These are phyloP conservation scores for Platygyra sinensis DNA, from an alignment of 64 coral and sea anemone genomes.

Conservation along the genomic window DNA sequence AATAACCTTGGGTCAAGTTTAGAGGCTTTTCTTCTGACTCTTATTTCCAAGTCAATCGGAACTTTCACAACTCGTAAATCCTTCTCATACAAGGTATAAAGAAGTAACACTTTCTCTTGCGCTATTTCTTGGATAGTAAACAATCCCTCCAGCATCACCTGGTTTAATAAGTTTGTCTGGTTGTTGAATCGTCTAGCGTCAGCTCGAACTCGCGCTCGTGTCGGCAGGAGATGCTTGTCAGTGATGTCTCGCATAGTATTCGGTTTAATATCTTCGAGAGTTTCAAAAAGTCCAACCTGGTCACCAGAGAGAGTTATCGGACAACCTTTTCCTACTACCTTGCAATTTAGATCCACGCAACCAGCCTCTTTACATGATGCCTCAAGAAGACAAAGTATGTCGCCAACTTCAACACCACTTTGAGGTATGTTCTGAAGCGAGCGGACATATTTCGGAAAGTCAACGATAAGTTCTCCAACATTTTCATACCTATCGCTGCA, in stretches of 20 bases:
- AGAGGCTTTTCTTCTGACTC: background rate
- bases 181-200: background rate
- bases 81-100: background rate
- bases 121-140: background rate
- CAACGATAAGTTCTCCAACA: background rate
- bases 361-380: background rate
- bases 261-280: background rate
- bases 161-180: background rate
- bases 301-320: background rate
- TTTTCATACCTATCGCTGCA: background rate
- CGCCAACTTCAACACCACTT: background rate
- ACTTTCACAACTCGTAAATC: background rate
- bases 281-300: background rate
- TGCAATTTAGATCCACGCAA: background rate
- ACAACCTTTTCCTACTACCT: background rate
- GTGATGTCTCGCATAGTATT: background rate
- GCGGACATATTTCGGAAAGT: conserved; percentile 9
- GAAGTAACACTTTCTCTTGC: conserved; percentile 11
- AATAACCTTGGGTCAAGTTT: background rate
- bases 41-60: conserved; percentile 3
- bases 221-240: background rate
- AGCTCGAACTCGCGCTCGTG: background rate
- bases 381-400: background rate
- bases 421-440: conserved; percentile 6
- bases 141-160: background rate